Evolutionary conservation across 2,888 invertebrate genomes (phyloP).

Genomic region (Heliconius aoede): DNA sequence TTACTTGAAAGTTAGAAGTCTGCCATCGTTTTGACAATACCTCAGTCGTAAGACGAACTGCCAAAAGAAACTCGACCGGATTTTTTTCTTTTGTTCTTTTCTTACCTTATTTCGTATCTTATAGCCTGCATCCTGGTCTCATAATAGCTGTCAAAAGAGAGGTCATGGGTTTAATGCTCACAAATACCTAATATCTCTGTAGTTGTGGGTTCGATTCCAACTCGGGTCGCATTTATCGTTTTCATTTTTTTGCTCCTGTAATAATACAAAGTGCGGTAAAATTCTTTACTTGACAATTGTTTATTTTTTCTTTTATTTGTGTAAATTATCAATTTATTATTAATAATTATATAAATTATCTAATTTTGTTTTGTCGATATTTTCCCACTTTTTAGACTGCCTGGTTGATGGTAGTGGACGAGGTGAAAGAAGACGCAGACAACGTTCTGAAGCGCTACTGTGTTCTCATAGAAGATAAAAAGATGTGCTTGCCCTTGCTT

Average conservation of each 20-base stretch:
- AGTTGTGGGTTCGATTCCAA: too few species aligned
- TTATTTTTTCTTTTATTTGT: neutral
- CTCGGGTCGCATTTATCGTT: too few species aligned
- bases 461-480: too few species aligned
- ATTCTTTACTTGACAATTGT: too few species aligned
- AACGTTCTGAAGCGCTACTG: too few species aligned
- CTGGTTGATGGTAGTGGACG: too few species aligned
- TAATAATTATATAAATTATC: neutral
- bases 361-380: too few species aligned
- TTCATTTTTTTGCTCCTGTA: too few species aligned
- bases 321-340: neutral
- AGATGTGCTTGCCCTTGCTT: too few species aligned
- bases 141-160: neutral
- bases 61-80: slow-evolving; percentile 1
- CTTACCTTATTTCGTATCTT: slow-evolving; percentile 8
- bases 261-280: too few species aligned
- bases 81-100: slow-evolving; percentile 3
- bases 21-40: slow-evolving; percentile 10
- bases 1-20: slow-evolving; percentile 18
- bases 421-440: too few species aligned
- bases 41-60: slow-evolving; percentile 11
- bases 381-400: too few species aligned
- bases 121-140: neutral
- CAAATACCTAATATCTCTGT: neutral
- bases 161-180: neutral